These are phyloP conservation scores for Semotilus atromaculatus DNA, from an alignment of 2,797 vertebrate species.

Conservation along the genomic window DNA sequence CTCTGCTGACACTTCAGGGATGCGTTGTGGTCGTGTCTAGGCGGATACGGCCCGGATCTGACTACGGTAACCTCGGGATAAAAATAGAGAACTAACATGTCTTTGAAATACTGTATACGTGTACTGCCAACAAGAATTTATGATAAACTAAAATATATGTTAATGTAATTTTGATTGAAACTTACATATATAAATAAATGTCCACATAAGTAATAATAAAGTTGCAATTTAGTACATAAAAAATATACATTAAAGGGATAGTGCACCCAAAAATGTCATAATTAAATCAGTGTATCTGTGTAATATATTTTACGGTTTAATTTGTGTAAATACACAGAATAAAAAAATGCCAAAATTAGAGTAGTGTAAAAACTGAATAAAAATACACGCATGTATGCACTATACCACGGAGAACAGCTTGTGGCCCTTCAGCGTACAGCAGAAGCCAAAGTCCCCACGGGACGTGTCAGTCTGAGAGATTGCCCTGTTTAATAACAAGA, in stretches of 20 bases:
- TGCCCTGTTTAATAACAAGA: slow-evolving; percentile 70
- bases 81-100: no score
- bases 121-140: background rate
- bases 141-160: background rate
- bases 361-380: background rate
- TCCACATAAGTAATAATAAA: background rate
- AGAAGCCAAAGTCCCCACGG: slow-evolving; percentile 57
- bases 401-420: slow-evolving; percentile 31
- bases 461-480: slow-evolving; percentile 66
- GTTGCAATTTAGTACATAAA: background rate
- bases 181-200: background rate
- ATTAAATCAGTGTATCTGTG: background rate
- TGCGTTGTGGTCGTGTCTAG: no score
- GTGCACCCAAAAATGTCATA: background rate
- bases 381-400: background rate
- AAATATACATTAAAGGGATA: background rate
- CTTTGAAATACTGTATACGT: background rate
- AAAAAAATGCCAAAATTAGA: background rate
- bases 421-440: slow-evolving; percentile 35
- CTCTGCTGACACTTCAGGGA: no score
- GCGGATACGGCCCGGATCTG: no score
- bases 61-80: no score
- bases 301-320: no score
- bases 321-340: no score
- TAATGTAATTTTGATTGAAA: background rate